Base-by-base conservation (phyloP, 2,113 vertebrate genomes). In the Zosterops lateralis region DNA sequence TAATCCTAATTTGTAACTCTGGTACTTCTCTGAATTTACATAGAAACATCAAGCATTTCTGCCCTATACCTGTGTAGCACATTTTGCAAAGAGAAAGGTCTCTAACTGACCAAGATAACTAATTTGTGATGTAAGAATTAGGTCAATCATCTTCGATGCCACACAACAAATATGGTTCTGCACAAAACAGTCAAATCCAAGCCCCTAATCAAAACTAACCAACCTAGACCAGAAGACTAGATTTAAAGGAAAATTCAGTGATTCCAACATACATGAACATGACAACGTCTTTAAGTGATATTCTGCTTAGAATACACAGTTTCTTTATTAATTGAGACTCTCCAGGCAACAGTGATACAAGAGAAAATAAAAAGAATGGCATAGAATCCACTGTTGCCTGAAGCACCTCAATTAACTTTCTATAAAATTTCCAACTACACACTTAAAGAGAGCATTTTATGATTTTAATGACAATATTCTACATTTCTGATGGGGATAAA, bases 401-500 rank as follows among this genome's bases (percentile, higher is more conserved):
- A 95, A 97, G 95, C 84, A 96, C 57, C 86, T 96, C 96, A 96
- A 96, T 97, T 97, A 97, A 91, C 86, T 96, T 72, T 76, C 89
- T 95, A 96, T 91, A 95, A 94, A 96, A 95, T 90, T 94, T 94
- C 74, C 89, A 95, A 90, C 73, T 90, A 92, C 66, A 95, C 82
- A 95, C 54, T 87, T 94, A 90, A 95, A 97, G 82, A 96, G 42
- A 95, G 48, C 42, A 80, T 95, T 97, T 97, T 95, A 81, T 86
- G 29, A 95, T 95, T 97, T 85, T 92, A 97, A 96, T 90, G 88
- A 96, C 93, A 96, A 94, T 79, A 91, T 57, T 95, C 90, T 66
- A 87, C 56, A 92, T 96, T 95, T 92, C 26, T 92, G 87, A 96
- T 84, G 40, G 45, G 61, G 83, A 96, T 92, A 95, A 92, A 97